Evolutionary conservation across 2,888 invertebrate species (phyloP), one percentile per base, ranked within the genome.

Genomic region (Limenitis arthemis): DNA sequence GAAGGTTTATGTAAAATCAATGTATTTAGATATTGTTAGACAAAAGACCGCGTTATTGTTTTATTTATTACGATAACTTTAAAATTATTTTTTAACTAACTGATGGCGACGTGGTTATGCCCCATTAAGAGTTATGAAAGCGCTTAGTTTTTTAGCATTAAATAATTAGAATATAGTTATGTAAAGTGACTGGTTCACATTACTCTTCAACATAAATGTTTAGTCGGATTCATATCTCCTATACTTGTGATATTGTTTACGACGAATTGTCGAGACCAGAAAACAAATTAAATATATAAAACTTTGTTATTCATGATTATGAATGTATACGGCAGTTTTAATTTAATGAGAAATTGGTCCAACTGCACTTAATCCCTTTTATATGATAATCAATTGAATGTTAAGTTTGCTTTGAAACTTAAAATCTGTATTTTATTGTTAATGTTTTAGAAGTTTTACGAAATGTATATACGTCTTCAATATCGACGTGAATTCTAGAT

Each of bases 391-490:
- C 38, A 42, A 48, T 47, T 34, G 33, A 51, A 33, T 53, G 48
- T 51, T 57, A 47, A 49, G 47, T 53, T 55, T 51, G 46, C 37
- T 47, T 56, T 59, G 20, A 20, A 20, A 47, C 37, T 40, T 54
- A 32, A 33, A 42, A 40, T 44, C 56, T 55, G 56, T 59, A 57
- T 65, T 63, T 63, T 64, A 61, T 59, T 60, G 64, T 68, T 66
- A 54, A 55, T 55, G 54, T 61, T 63, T 60, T 50, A 49, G 37
- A 48, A 49, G 51, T 54, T 57, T 55, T 46, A 54, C 49, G 49
- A 53, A 43, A 12, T 48, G 51, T 42, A 43, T 42, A 51, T 40
- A 44, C 40, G 53, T 31, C 47, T 54, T 53, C 28, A 34, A 53
- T 43, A 59, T 62, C 62, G 55, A 56, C 51, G 55, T 58, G 43